Conservation (phyloP, 2,113 vertebrate species). For the Hepsetus odoe region DNA sequence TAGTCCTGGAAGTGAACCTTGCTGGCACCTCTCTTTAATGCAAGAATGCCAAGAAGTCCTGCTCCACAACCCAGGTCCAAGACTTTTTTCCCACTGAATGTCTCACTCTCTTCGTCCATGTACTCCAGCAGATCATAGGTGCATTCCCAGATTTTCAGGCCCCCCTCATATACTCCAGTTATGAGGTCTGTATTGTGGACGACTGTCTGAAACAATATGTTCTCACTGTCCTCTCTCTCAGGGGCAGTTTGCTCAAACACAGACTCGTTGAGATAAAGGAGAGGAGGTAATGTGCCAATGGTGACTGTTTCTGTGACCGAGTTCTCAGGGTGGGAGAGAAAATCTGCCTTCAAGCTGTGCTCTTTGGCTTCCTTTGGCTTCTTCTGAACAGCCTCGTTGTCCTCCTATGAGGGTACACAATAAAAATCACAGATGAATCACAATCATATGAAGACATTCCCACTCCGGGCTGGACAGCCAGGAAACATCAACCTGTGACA, state of each 20-base stretch:
- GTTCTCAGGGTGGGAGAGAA: constrained; percentile 59
- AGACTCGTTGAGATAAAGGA: constrained; percentile 76
- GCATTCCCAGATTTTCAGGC: constrained; percentile 97
- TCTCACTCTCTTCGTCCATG: constrained; percentile 74
- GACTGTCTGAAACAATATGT: constrained; percentile 75
- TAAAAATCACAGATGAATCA: neutral
- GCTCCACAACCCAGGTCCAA: constrained; percentile 94
- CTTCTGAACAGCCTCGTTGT: constrained; percentile 25
- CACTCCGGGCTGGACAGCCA: too few relatives aligned
- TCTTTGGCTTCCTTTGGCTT: constrained; percentile 69
- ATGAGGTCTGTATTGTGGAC: constrained; percentile 89
- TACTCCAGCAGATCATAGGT: constrained; percentile 89
- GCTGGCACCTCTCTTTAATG: constrained; percentile 79
- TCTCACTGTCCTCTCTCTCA: constrained; percentile 74
- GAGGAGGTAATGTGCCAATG: constrained; percentile 72
- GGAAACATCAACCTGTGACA: too few relatives aligned
- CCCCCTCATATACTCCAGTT: constrained; percentile 92
- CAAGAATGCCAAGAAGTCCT: constrained; percentile 87
- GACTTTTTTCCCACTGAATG: constrained; percentile 79
- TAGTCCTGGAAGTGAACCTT: constrained; percentile 95
- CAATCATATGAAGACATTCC: too few relatives aligned
- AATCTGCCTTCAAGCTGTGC: constrained; percentile 61
- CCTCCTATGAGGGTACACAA: constrained; percentile 57
- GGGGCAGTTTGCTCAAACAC: constrained; percentile 73
- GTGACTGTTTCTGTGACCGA: constrained; percentile 70